A percentile compares a stretch with the other conserved stretches of the same genome.
These are phyloP conservation scores for Actinemys pallida DNA, from an alignment of 2,113 vertebrate genomes.

Conservation along the genomic window DNA sequence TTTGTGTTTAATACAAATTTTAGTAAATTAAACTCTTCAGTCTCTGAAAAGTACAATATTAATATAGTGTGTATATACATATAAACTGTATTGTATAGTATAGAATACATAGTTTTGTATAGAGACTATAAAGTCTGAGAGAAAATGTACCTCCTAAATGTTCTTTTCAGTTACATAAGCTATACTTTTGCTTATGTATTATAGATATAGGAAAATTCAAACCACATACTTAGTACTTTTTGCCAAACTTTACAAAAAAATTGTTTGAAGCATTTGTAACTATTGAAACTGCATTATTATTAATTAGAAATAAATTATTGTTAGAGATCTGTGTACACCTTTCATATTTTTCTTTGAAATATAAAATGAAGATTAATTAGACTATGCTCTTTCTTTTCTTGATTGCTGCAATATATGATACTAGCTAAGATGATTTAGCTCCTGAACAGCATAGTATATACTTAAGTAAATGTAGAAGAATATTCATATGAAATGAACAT, in stretches of 20 bases:
- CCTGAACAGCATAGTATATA: not conserved
- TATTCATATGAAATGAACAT: not conserved
- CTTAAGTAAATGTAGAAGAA: conserved; percentile 8
- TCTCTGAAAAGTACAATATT: not conserved
- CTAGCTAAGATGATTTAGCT: not conserved
- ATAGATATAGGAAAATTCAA: not conserved
- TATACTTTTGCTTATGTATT: not conserved
- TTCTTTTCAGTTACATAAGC: not conserved
- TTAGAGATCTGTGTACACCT: not conserved
- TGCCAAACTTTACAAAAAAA: not conserved
- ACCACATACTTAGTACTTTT: not conserved
- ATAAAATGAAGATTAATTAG: conserved; percentile 24
- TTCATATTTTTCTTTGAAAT: conserved; percentile 20
- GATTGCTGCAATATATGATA: not conserved
- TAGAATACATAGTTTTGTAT: not conserved
- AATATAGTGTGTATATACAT: not conserved
- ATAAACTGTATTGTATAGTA: not conserved
- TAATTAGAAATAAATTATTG: conserved; percentile 15
- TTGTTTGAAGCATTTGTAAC: not conserved
- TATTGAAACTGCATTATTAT: not conserved
- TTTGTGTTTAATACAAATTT: not conserved
- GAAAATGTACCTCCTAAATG: not conserved
- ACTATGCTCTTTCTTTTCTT: not conserved
- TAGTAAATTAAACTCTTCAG: not conserved
- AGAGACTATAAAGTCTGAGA: not conserved